phyloP scores from a whole-genome alignment of 23 tunicate genomes.

The Styela clava region DNA sequence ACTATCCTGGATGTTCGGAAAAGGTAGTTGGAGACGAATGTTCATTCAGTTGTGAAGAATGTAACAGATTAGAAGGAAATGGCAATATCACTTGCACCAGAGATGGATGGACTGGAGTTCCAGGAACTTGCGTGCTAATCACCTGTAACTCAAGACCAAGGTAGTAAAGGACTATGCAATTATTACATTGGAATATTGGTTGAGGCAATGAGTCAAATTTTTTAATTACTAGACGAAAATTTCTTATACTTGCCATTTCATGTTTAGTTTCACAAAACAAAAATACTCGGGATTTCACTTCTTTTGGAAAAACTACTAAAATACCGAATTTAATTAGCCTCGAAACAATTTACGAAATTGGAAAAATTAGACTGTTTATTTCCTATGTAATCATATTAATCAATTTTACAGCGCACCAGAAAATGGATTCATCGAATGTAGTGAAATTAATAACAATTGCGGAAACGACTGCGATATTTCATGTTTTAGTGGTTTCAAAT shows the following conservation, averaged over 20 bases:
- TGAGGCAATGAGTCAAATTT: no score
- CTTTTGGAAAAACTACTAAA: no score
- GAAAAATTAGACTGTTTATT: no score
- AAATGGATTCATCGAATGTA: slow-evolving; percentile 5
- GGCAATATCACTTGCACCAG: background rate
- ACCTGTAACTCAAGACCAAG: background rate
- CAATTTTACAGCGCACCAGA: background rate
- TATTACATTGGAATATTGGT: background rate
- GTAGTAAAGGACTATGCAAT: background rate
- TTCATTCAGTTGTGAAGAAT: background rate
- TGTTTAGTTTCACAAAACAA: no score
- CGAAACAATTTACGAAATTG: no score
- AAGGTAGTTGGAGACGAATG: slow-evolving; percentile 17
- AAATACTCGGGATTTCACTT: no score
- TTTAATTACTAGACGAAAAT: no score
- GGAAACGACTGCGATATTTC: background rate
- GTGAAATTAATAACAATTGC: background rate
- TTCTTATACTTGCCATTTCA: no score
- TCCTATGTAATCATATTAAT: no score
- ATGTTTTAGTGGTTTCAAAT: background rate
- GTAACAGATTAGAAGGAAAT: slow-evolving; percentile 3
- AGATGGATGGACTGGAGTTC: slow-evolving; percentile 5
- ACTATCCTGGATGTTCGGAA: background rate
- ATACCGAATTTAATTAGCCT: no score
- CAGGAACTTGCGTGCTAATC: slow-evolving; percentile 5